Evolutionary conservation across 2,113 vertebrate species (phyloP), one percentile per base, ranked within the genome.

Genomic region (Hiodon alosoides): DNA sequence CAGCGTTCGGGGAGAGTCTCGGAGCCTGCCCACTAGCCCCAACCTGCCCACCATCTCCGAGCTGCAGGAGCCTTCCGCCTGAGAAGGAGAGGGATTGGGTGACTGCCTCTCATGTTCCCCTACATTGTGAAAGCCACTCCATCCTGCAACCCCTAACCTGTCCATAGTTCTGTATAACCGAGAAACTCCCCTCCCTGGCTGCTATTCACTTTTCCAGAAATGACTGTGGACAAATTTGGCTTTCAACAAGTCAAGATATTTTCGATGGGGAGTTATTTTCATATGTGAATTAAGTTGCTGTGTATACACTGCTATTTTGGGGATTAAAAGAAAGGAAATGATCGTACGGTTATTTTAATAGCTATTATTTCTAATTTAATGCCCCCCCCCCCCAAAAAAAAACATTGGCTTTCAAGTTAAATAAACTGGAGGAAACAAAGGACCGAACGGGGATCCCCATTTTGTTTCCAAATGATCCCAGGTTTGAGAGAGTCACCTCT

Each of bases 1-100:
- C 74, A 82, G 77, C 4, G 85, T 90, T 16, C 79, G 81, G 9
- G 81, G 84, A 0, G 90, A 92, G 65, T 77, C 79, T 2, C 85
- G 71, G 70, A 89, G 83, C 75, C 66, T 76, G 1, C 87, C 88
- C 47, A 79, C 69, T 17, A 68, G 73, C 1, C 84, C 88, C 3
- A 86, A 86, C 77, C 82, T 91, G 75, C 86, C 88, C 84, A 87
- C 89, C 80, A 90, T 90, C 79, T 81, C 82, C 2, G 90, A 91
- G 11, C 67, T 31, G 51, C 54, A 58, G 78, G 90, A 91, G 74
- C 78, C 81, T 3, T 67, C 70, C 8, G 78, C 76, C 73, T 82
- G 72, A 81, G 81, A 84, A 79, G 84, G 31, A 1, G 17, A 52
- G 31, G 5, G 47, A 11, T 55, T 9, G 50, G 67, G 13, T 0